Percentiles rank a stretch among this genome's conserved stretches.
These are phyloP conservation scores for Liodrosophila aerea DNA, from an alignment of 2,888 invertebrate species.

Conservation along the genomic window DNA sequence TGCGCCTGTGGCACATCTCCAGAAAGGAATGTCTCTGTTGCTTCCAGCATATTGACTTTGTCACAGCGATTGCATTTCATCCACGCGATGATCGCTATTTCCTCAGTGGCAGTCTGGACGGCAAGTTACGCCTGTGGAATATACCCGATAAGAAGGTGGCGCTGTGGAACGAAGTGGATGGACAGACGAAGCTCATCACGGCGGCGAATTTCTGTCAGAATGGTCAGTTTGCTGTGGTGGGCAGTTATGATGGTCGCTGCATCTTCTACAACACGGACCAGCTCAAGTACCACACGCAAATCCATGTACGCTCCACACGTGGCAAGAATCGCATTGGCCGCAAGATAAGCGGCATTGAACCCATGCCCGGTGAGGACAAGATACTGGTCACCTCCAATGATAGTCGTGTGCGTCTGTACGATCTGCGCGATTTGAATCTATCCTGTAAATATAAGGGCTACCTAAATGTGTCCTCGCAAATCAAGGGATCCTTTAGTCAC, in stretches of 20 bases:
- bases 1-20: conserved; percentile 98
- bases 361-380: conserved; percentile 97
- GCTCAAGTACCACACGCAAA: conserved; percentile 98
- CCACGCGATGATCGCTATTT: conserved; percentile 95
- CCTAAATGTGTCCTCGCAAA: conserved; percentile 97
- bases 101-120: conserved; percentile 97
- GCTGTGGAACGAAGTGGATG: conserved; percentile 98
- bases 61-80: conserved; percentile 99
- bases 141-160: conserved; percentile 99
- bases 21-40: conserved; percentile 98
- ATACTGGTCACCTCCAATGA: conserved; percentile 99
- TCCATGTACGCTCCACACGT: conserved; percentile 96
- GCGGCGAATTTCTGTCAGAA: conserved; percentile 98
- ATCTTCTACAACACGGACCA: conserved; percentile 99
- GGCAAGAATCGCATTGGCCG: conserved; percentile 97
- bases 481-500: conserved; percentile 98
- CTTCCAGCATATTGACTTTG: conserved; percentile 99
- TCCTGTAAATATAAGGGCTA: conserved; percentile 98
- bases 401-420: conserved; percentile 97
- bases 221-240: conserved; percentile 98
- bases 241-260: conserved; percentile 98
- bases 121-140: conserved; percentile 99
- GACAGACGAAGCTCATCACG: conserved; percentile 96
- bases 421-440: conserved; percentile 95
- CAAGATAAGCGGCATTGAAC: conserved; percentile 98